Evolutionary conservation across 2,888 invertebrate species (phyloP).

Genomic region (Julus scandinavius): DNA sequence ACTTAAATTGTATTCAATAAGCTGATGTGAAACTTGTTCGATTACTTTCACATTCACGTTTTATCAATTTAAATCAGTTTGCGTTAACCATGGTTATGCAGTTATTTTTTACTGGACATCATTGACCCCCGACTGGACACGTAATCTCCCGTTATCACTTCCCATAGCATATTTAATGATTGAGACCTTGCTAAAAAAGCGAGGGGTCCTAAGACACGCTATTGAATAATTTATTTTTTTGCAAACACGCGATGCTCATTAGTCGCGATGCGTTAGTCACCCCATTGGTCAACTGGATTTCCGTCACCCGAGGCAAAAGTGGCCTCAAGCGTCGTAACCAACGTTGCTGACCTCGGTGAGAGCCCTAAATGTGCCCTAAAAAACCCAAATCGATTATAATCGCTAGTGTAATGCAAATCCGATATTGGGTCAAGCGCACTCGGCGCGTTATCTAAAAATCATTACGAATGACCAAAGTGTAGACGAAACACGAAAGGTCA

Average conservation of each 20-base stretch:
- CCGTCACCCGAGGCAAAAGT: too few relatives aligned
- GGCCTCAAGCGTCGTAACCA: neutral
- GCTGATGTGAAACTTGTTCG: too few relatives aligned
- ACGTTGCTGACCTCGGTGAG: neutral
- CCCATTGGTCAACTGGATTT: conserved; percentile 39
- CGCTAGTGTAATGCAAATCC: neutral
- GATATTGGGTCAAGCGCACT: neutral
- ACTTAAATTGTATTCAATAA: too few relatives aligned
- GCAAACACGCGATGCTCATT: conserved; percentile 41
- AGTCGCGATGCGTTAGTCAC: neutral
- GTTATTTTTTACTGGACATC: too few relatives aligned
- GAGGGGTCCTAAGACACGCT: conserved; percentile 43
- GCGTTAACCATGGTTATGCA: neutral
- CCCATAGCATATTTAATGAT: neutral
- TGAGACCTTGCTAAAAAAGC: neutral
- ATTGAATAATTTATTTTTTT: conserved; percentile 43
- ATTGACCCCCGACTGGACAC: neutral
- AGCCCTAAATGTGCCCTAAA: too few relatives aligned
- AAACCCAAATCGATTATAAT: neutral
- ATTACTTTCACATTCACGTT: too few relatives aligned
- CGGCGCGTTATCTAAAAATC: neutral
- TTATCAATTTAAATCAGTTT: neutral
- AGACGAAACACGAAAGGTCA: neutral
- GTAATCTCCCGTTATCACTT: neutral
- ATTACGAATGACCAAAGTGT: neutral